Evolutionary conservation across 2,888 invertebrate species (phyloP).

Genomic region (Amphipoea lucens): DNA sequence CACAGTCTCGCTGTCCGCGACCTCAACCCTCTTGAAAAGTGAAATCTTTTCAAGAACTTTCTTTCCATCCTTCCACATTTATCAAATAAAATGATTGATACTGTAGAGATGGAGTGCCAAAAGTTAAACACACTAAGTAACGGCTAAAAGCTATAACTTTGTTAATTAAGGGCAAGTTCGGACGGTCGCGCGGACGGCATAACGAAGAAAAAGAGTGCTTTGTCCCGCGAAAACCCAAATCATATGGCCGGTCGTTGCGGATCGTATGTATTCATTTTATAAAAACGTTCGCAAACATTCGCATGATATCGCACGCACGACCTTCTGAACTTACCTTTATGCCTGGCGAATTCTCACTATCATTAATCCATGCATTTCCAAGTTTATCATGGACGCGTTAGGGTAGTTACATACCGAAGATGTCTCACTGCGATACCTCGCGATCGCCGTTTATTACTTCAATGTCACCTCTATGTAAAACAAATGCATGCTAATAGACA

Average conservation of each 20-base stretch:
- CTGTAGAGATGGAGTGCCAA: background rate
- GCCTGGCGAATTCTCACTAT: conserved; percentile 9
- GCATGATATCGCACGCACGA: conserved; percentile 47
- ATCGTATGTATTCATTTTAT: conserved; percentile 54
- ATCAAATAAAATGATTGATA: conserved; percentile 2
- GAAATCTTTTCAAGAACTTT: background rate
- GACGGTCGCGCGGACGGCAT: conserved; percentile 35
- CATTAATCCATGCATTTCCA: conserved; percentile 2
- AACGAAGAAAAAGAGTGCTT: conserved; percentile 34
- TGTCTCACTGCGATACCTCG: background rate
- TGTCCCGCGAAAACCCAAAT: conserved; percentile 42
- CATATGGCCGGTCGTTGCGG: conserved; percentile 48
- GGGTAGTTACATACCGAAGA: background rate
- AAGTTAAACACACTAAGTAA: background rate
- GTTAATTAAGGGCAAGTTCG: conserved; percentile 47
- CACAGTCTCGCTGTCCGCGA: no score
- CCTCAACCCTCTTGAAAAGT: background rate
- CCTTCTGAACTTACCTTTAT: conserved; percentile 53
- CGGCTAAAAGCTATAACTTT: conserved; percentile 13
- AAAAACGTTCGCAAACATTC: conserved; percentile 35
- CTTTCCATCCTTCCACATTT: background rate
- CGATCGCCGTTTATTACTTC: background rate
- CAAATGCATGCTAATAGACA: background rate
- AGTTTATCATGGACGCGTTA: background rate
- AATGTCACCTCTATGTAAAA: background rate